These are phyloP conservation scores for Petroica traversi DNA, from an alignment of 2,113 vertebrate species.

Conservation along the genomic window DNA sequence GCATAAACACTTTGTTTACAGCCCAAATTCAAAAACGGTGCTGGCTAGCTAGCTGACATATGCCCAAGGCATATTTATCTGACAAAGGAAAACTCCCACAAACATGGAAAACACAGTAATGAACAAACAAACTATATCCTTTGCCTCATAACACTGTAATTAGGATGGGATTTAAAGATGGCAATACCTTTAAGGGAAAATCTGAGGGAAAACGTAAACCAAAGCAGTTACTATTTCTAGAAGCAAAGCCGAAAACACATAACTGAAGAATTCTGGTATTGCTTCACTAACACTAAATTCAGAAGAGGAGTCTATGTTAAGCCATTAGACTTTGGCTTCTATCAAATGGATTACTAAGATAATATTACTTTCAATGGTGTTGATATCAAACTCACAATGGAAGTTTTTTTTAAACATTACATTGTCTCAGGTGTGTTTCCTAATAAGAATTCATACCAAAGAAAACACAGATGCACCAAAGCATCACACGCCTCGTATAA, in stretches of 20 bases:
- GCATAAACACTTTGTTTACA: background rate
- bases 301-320: background rate
- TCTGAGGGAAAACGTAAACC: background rate
- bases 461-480: background rate
- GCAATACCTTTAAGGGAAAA: background rate
- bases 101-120: background rate
- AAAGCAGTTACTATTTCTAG: background rate
- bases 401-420: background rate
- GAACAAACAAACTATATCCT: background rate
- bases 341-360: background rate
- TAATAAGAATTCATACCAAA: background rate
- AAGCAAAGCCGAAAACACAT: background rate
- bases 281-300: background rate
- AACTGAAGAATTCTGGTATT: background rate
- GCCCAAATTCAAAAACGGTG: background rate
- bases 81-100: background rate
- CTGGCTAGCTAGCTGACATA: background rate
- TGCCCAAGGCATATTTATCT: background rate
- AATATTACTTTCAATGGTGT: background rate
- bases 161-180: background rate
- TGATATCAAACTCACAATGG: background rate
- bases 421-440: background rate
- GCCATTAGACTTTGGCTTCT: background rate
- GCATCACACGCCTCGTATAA: background rate
- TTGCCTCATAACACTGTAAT: background rate